Evolutionary conservation across 2,888 invertebrate species (phyloP).

Genomic region (Lepidonotus clava): DNA sequence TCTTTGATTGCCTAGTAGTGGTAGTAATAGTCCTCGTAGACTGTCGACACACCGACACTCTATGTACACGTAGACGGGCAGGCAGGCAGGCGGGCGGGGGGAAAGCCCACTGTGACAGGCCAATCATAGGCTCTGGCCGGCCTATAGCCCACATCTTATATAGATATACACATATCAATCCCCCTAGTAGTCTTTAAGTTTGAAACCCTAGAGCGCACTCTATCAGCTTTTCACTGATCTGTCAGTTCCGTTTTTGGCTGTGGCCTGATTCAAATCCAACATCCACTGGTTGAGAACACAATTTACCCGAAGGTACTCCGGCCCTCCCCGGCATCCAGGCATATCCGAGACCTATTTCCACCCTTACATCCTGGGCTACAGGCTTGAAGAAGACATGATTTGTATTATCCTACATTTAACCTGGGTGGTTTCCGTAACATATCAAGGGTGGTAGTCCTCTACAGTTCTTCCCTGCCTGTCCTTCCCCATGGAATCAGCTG

Average conservation of each 20-base stretch:
- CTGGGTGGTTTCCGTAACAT: no score
- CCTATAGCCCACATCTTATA: background rate
- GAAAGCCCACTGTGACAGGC: no score
- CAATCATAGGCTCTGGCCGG: background rate
- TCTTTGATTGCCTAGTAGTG: constrained; percentile 31
- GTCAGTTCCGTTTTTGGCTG: constrained; percentile 38
- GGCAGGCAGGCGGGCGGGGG: background rate
- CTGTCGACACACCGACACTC: constrained; percentile 24
- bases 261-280: constrained; percentile 15
- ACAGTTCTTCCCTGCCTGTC: no score
- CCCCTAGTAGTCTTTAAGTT: background rate
- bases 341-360: no score
- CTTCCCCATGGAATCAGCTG: no score
- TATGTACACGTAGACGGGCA: constrained; percentile 19
- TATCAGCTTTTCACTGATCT: background rate
- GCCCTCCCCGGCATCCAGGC: background rate
- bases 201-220: background rate
- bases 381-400: no score
- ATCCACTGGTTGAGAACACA: no score
- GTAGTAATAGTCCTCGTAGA: no score
- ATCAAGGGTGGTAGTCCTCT: no score
- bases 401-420: no score
- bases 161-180: background rate
- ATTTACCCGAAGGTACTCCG: no score
- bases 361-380: no score